These are phyloP conservation scores for Platyrinchus mystaceus DNA, from an alignment of 2,797 vertebrate species.

Conservation along the genomic window DNA sequence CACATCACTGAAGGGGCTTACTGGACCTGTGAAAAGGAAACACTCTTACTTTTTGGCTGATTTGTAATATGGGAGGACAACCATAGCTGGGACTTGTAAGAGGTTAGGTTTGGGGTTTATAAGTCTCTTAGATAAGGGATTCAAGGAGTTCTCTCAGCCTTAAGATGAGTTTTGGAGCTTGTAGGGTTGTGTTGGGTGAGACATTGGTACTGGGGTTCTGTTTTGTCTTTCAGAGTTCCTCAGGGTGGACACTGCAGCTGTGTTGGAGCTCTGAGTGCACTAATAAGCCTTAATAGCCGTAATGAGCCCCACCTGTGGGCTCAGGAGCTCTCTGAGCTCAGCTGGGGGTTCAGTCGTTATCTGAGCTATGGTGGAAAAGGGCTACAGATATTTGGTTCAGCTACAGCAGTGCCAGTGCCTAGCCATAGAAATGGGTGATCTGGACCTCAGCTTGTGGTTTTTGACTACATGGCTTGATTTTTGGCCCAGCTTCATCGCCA, in stretches of 20 bases:
- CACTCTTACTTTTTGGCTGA: background rate
- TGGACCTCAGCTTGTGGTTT: background rate
- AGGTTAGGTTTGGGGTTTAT: background rate
- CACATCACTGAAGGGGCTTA: background rate
- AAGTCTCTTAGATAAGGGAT: background rate
- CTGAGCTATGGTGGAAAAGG: fast-evolving
- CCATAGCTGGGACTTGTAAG: background rate
- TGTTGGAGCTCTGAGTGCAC: background rate
- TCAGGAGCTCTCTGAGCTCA: background rate
- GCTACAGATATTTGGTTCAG: fast-evolving
- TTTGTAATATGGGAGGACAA: background rate
- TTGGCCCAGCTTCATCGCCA: background rate
- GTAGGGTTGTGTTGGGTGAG: background rate
- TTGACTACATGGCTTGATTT: background rate
- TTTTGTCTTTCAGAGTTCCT: background rate
- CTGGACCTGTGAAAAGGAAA: background rate
- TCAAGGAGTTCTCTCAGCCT: background rate
- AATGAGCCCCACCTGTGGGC: background rate
- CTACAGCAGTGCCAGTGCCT: fast-evolving
- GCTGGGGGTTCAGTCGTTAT: fast-evolving
- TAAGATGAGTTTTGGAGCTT: background rate
- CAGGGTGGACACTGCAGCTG: background rate
- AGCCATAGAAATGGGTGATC: fast-evolving
- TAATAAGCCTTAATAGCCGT: background rate
- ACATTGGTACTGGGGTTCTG: background rate